These are phyloP conservation scores for Glossosoma conforme DNA, from an alignment of 1,140 invertebrate genomes.

Conservation along the genomic window DNA sequence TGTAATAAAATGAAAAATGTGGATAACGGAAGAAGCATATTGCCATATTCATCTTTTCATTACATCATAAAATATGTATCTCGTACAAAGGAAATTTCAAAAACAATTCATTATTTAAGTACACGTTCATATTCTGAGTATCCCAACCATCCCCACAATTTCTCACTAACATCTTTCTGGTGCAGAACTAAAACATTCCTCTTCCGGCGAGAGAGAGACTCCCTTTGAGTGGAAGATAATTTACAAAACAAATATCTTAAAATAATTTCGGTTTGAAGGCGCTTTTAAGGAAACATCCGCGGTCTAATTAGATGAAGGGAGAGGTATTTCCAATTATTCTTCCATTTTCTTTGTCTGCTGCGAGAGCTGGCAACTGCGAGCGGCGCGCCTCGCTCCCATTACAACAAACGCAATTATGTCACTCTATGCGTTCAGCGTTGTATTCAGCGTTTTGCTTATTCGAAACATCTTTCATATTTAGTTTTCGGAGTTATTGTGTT, in stretches of 20 bases:
- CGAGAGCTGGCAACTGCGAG: constrained; percentile 1
- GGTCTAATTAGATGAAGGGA: constrained; percentile 30
- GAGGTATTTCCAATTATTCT: constrained; percentile 32
- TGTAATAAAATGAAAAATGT: too few relatives aligned
- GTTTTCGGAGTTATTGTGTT: constrained; percentile 1
- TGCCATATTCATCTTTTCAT: too few relatives aligned
- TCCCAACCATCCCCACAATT: not conserved
- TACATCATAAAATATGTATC: too few relatives aligned
- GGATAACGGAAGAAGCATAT: too few relatives aligned
- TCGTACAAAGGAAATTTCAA: too few relatives aligned
- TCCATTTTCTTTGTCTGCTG: constrained; percentile 28
- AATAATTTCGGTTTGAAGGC: constrained; percentile 29
- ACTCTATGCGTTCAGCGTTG: not conserved
- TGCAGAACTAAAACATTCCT: not conserved
- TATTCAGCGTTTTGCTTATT: constrained; percentile 20
- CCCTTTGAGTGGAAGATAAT: constrained; percentile 21
- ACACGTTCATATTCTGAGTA: too few relatives aligned
- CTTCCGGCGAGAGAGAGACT: not conserved
- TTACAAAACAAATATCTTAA: constrained; percentile 32
- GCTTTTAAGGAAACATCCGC: constrained; percentile 28
- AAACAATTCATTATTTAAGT: too few relatives aligned
- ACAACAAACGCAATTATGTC: constrained; percentile 24
- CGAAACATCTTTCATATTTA: constrained; percentile 9
- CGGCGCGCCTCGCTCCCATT: constrained; percentile 7
- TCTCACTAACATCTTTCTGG: not conserved